Evolutionary conservation across 2,888 invertebrate species (phyloP).

Genomic region (Seira musarum): DNA sequence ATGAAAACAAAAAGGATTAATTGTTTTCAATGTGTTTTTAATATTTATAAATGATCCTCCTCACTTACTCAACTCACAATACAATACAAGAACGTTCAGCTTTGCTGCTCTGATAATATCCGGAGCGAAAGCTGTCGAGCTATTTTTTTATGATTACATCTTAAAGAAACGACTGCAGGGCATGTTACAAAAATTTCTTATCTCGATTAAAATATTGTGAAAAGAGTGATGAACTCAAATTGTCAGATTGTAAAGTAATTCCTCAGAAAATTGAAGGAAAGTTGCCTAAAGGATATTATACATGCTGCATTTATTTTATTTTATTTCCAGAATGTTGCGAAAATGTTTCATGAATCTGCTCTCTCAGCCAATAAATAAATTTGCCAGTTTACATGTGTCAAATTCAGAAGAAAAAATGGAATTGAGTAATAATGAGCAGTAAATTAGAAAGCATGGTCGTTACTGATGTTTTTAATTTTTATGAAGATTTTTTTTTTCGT

Average conservation of each 20-base stretch:
- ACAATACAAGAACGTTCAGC: constrained; percentile 13
- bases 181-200: neutral
- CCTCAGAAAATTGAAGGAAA: neutral
- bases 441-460: constrained; percentile 49
- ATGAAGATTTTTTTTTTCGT: neutral
- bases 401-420: neutral
- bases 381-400: constrained; percentile 13
- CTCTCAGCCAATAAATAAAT: neutral
- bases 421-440: constrained; percentile 21
- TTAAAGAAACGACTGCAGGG: neutral
- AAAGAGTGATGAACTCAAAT: constrained; percentile 41
- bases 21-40: constrained; percentile 27
- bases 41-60: neutral
- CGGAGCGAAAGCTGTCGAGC: constrained; percentile 41
- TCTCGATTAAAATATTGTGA: neutral
- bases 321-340: neutral
- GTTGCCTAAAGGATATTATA: neutral
- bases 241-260: constrained; percentile 1
- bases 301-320: neutral
- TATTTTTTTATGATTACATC: constrained; percentile 8
- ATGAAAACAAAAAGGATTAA: constrained; percentile 39
- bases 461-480: constrained; percentile 21
- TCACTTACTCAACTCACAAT: neutral
- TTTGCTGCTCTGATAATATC: constrained; percentile 39
- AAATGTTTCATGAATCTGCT: neutral